Percentiles rank a stretch among this genome's conserved stretches.
Conservation (phyloP, 1,140 invertebrate genomes). For the Microplitis mediator region DNA sequence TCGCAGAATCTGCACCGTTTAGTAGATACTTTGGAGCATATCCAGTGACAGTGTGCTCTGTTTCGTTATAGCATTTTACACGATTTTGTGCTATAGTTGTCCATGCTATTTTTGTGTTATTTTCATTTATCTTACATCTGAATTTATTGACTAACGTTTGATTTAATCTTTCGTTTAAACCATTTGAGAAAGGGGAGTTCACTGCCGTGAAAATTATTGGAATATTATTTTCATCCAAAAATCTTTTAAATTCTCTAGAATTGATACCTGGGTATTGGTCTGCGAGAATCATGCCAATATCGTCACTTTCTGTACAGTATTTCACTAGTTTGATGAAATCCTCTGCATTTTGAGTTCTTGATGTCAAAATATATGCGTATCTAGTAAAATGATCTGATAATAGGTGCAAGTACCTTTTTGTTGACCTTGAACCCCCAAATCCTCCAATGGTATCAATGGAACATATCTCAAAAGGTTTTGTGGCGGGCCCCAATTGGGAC, state of each 20-base stretch:
- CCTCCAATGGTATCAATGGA: constrained; percentile 46
- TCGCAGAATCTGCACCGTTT: constrained; percentile 41
- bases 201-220: constrained; percentile 46
- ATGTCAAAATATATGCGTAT: constrained; percentile 22
- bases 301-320: constrained; percentile 15
- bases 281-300: constrained; percentile 30
- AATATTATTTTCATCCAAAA: constrained; percentile 38
- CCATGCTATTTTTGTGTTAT: constrained; percentile 39
- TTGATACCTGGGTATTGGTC: constrained; percentile 35
- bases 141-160: constrained; percentile 52
- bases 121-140: constrained; percentile 51
- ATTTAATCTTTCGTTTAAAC: constrained; percentile 48
- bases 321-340: constrained; percentile 28
- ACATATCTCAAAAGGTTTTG: constrained; percentile 48
- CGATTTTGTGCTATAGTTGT: constrained; percentile 48
- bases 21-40: constrained; percentile 49
- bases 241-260: constrained; percentile 39
- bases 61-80: constrained; percentile 51
- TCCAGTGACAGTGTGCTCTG: constrained; percentile 44
- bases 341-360: constrained; percentile 16
- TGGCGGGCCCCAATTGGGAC: constrained; percentile 49
- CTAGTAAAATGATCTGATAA: constrained; percentile 32
- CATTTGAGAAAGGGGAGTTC: constrained; percentile 49
- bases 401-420: constrained; percentile 39
- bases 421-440: constrained; percentile 38